Evolutionary conservation across 1,140 invertebrate genomes (phyloP).

Genomic region (Magallana gigas): DNA sequence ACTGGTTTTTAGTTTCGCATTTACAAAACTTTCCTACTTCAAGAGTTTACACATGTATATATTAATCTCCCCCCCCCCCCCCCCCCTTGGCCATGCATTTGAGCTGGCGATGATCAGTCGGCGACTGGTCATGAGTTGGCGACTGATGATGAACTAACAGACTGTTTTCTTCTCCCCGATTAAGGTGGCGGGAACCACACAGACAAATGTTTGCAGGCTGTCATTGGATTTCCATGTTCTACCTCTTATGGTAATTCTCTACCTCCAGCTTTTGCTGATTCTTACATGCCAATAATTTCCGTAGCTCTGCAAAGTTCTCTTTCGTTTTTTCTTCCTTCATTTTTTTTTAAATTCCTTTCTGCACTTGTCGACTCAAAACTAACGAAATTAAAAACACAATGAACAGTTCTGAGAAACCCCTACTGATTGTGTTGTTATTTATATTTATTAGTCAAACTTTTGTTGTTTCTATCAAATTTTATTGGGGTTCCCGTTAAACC

Average conservation of each 20-base stretch:
- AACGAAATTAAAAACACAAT: no score
- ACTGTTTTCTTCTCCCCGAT: constrained; percentile 25
- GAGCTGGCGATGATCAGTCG: background rate
- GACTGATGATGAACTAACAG: background rate
- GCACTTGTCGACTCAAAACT: background rate
- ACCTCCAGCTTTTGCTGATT: background rate
- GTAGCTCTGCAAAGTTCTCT: background rate
- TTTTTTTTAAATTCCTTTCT: background rate
- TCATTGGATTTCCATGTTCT: constrained; percentile 39
- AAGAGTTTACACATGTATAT: no score
- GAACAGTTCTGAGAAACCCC: no score
- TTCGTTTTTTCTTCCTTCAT: background rate
- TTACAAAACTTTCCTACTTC: no score
- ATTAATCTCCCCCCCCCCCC: no score
- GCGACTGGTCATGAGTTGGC: background rate
- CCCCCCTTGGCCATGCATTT: no score
- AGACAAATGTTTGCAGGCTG: constrained; percentile 41
- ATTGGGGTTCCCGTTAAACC: no score
- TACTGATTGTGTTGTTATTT: no score
- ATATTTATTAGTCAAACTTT: no score
- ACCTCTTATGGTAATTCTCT: constrained; percentile 42
- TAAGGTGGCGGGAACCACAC: constrained; percentile 28
- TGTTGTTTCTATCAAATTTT: no score
- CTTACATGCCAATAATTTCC: background rate
- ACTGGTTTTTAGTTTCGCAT: no score